Evolutionary conservation across 2,113 vertebrate species (phyloP).

Genomic region (Callospermophilus lateralis): DNA sequence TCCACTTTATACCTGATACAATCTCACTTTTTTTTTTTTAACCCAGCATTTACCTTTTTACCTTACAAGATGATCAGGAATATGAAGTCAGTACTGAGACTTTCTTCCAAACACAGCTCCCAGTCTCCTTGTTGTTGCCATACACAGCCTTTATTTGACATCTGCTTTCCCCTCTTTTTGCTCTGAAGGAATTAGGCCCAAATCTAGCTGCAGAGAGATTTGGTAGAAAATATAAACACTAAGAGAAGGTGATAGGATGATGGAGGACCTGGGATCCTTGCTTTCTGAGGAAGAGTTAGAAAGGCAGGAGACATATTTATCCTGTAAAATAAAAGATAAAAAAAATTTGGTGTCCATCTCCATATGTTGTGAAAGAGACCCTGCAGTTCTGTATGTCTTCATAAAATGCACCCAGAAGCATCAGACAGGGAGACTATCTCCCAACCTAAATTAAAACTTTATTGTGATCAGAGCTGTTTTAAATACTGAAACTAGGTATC

Average conservation of each 20-base stretch:
- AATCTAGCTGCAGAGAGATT: slow-evolving; percentile 14
- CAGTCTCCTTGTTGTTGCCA: neutral
- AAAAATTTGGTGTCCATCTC: neutral
- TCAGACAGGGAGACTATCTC: neutral
- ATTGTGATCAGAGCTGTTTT: slow-evolving; percentile 7
- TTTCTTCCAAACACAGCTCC: neutral
- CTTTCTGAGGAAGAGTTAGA: neutral
- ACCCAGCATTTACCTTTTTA: neutral
- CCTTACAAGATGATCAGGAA: neutral
- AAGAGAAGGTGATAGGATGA: neutral
- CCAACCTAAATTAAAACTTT: neutral
- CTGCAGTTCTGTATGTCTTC: neutral
- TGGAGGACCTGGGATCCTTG: neutral
- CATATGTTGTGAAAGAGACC: neutral
- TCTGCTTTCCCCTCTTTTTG: neutral
- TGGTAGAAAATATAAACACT: neutral
- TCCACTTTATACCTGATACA: neutral
- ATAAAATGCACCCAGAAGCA: neutral
- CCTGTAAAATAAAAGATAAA: neutral
- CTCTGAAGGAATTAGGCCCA: slow-evolving; percentile 10
- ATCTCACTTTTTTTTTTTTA: neutral
- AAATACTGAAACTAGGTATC: neutral
- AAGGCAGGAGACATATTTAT: neutral
- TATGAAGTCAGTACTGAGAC: neutral
- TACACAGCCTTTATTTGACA: slow-evolving; percentile 2